phyloP scores from a whole-genome alignment of 2,888 invertebrate species.

The Drosophila siamana region DNA sequence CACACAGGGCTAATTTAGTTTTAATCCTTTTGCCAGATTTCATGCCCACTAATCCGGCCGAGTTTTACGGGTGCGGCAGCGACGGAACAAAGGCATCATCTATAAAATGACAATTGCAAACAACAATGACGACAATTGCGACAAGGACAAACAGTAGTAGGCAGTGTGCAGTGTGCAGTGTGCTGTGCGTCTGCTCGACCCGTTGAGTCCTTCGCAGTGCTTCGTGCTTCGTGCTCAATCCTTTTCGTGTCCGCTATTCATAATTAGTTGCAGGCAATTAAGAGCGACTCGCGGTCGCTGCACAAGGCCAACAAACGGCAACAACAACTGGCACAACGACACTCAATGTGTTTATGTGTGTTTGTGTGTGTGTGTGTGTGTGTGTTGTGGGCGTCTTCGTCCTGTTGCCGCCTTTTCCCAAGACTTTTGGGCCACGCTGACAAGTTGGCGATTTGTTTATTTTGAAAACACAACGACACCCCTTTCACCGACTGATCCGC shows the following conservation, averaged over 20 bases:
- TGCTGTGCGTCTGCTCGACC: too few species aligned
- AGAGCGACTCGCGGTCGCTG: slow-evolving; percentile 62
- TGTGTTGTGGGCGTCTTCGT: neutral
- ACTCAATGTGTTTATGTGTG: too few species aligned
- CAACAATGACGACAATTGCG: slow-evolving; percentile 83
- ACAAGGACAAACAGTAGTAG: slow-evolving; percentile 83
- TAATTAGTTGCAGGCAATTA: slow-evolving; percentile 82
- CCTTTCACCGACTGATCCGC: slow-evolving; percentile 57
- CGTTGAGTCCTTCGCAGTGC: too few species aligned
- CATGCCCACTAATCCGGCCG: slow-evolving; percentile 79
- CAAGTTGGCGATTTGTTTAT: slow-evolving; percentile 76
- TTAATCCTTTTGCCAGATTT: slow-evolving; percentile 72
- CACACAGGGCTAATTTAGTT: slow-evolving; percentile 64
- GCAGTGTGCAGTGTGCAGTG: too few species aligned
- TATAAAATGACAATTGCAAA: slow-evolving; percentile 83
- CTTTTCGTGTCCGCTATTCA: slow-evolving; percentile 68
- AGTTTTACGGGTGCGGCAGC: slow-evolving; percentile 70
- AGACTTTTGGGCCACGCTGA: too few species aligned
- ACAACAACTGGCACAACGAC: too few species aligned
- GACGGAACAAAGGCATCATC: slow-evolving; percentile 76
- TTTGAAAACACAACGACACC: slow-evolving; percentile 80
- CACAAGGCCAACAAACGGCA: slow-evolving; percentile 3
- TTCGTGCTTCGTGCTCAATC: too few species aligned
- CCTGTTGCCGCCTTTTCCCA: too few species aligned
- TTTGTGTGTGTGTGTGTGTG: too few species aligned